Conservation (phyloP, 2,113 vertebrate species). For the Coregonus clupeaformis region DNA sequence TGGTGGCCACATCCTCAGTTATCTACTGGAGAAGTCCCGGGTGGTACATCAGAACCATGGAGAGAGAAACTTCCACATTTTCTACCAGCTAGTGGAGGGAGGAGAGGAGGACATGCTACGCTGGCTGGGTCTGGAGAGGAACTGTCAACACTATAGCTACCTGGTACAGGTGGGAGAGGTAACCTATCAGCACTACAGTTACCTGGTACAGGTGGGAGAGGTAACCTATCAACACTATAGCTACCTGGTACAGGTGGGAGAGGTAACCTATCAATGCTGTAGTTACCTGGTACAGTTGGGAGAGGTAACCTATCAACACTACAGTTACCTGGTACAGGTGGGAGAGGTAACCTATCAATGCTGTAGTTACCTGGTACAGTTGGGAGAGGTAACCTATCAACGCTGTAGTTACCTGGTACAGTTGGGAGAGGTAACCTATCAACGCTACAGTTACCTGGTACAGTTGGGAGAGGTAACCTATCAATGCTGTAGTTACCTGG, state of each 20-base stretch:
- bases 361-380: neutral
- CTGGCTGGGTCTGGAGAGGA: conserved; percentile 86
- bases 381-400: conserved; percentile 74
- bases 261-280: conserved; percentile 61
- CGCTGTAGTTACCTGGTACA: conserved; percentile 12
- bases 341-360: neutral
- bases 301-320: neutral
- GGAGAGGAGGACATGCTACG: conserved; percentile 82
- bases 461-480: too few relatives aligned
- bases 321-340: conserved; percentile 74
- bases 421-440: conserved; percentile 23
- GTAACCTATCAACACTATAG: neutral
- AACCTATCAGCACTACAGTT: neutral
- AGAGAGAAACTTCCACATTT: conserved; percentile 97
- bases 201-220: neutral
- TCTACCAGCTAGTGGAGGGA: conserved; percentile 93
- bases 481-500: neutral
- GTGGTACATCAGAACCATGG: conserved; percentile 94
- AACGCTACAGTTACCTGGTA: too few relatives aligned
- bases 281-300: conserved; percentile 64
- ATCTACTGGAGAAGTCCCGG: conserved; percentile 94
- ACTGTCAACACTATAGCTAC: conserved; percentile 84
- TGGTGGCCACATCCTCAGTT: conserved; percentile 94
- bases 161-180: conserved; percentile 82
- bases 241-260: too few relatives aligned